Base-by-base conservation (phyloP, 2,888 invertebrate species). In the Phaonia tiefii region DNA sequence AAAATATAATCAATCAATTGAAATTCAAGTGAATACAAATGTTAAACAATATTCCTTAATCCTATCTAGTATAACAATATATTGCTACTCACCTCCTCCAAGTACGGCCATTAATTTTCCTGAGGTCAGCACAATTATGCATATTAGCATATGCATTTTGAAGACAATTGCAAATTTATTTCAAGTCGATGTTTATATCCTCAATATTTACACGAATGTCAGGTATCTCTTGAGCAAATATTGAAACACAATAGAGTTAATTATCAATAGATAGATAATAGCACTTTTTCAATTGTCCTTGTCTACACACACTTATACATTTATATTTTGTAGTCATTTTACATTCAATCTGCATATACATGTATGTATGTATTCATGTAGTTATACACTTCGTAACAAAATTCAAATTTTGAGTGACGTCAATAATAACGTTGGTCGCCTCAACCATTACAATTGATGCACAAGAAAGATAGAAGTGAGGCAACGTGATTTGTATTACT, bases 101-200 rank as follows among this genome's bases (percentile, higher is more conserved):
- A 15, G 17, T 20, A 51, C 67, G 37, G 25, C 60, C 60, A 70
- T 4, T 20, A 46, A 71, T 54, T 65, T 71, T 42, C 74, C 46
- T 54, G 67, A 13, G 13, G 60, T 44, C 58, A 80, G 58, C 22
- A 77, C 56, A 76, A 66, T 54, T 15, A 67, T 67, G 20, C 51
- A 74, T 58, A 74, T 60, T 77, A 74, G 25, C 58, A 77, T 73
- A 60, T 74, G 58, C 76, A 80, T 80, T 60, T 67, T 74, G 31
- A 8, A 1, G n/a, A 63, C 39, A 39, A 42, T 37, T 15, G 15
- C 42, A 63, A 63, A 63, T 42, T 42, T 22, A 63, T 15, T 63
- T 58, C n/a, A 31, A 2, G 7, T 58, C 3, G 31, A 58, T 46
- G n/a, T 46, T 44, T 26, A 26, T 66, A 11, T 63, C 15, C 39